Evolutionary conservation across 2,888 invertebrate genomes (phyloP).

Genomic region (Osedax frankpressi): DNA sequence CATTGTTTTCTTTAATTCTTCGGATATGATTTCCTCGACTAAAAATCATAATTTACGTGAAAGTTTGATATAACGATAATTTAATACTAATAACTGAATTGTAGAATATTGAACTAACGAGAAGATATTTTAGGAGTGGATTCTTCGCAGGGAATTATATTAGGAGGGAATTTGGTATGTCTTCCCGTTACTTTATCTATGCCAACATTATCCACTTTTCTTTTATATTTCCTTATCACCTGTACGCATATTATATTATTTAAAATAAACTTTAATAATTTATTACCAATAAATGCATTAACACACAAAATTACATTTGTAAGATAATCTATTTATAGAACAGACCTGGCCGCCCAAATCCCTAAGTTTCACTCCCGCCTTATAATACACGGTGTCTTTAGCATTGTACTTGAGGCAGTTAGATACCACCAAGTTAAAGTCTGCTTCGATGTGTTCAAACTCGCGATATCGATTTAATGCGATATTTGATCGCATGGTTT

Average conservation of each 20-base stretch:
- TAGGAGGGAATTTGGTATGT: background rate
- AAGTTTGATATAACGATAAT: no score
- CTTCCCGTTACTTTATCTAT: background rate
- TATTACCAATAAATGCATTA: background rate
- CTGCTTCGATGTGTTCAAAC: slow-evolving; percentile 67
- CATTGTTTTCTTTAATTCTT: background rate
- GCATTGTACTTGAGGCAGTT: slow-evolving; percentile 91
- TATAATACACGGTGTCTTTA: slow-evolving; percentile 84
- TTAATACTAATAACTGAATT: background rate
- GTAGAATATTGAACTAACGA: background rate
- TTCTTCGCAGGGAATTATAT: background rate
- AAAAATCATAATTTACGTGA: no score
- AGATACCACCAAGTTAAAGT: slow-evolving; percentile 86
- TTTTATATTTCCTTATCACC: background rate
- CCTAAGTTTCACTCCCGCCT: slow-evolving; percentile 73
- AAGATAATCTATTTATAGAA: no score
- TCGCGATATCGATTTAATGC: slow-evolving; percentile 45
- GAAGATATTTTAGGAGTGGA: background rate
- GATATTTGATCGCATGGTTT: slow-evolving; percentile 62
- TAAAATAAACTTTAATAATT: background rate
- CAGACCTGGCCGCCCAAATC: slow-evolving; percentile 48
- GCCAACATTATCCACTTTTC: background rate
- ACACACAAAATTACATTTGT: no score
- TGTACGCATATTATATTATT: background rate
- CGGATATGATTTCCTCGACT: background rate